Percentiles rank a stretch among this genome's conserved stretches.
Conservation (phyloP, 2,888 invertebrate genomes). For the Adelognathus sp. region DNA sequence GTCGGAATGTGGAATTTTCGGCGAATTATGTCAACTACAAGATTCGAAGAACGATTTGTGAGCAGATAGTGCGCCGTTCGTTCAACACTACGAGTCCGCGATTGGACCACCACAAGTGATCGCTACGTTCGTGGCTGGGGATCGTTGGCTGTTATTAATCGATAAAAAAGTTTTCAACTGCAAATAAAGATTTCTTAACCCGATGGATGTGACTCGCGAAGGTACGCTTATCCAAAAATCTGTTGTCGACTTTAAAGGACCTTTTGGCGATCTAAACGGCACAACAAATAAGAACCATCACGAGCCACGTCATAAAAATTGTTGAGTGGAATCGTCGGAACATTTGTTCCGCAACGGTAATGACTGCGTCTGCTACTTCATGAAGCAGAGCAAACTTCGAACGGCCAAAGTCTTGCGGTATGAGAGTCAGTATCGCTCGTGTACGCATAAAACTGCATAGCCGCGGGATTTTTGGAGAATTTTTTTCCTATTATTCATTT, state of each 20-base stretch:
- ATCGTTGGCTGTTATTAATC: slow-evolving; percentile 1
- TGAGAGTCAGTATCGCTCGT: slow-evolving; percentile 3
- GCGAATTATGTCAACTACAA: slow-evolving; percentile 18
- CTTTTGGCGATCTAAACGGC: neutral
- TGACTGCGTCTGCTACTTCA: slow-evolving; percentile 55
- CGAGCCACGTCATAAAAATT: slow-evolving; percentile 4
- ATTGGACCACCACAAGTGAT: slow-evolving; percentile 58
- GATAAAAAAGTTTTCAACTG: neutral
- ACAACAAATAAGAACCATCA: neutral
- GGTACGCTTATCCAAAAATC: neutral
- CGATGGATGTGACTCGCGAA: slow-evolving; percentile 6
- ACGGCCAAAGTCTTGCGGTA: neutral
- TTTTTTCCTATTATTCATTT: neutral
- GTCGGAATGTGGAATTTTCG: slow-evolving; percentile 52
- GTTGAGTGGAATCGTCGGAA: slow-evolving; percentile 17
- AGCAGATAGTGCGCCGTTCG: slow-evolving; percentile 41
- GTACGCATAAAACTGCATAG: neutral
- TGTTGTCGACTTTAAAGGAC: slow-evolving; percentile 26
- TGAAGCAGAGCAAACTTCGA: slow-evolving; percentile 53
- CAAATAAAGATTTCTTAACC: neutral
- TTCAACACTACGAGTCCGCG: slow-evolving; percentile 54
- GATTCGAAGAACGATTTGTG: slow-evolving; percentile 20
- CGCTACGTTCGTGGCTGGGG: slow-evolving; percentile 51
- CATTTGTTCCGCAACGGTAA: slow-evolving; percentile 15
- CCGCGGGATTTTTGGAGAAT: neutral